Conservation (phyloP, 2,888 invertebrate species). For the Drosophila mulleri region DNA sequence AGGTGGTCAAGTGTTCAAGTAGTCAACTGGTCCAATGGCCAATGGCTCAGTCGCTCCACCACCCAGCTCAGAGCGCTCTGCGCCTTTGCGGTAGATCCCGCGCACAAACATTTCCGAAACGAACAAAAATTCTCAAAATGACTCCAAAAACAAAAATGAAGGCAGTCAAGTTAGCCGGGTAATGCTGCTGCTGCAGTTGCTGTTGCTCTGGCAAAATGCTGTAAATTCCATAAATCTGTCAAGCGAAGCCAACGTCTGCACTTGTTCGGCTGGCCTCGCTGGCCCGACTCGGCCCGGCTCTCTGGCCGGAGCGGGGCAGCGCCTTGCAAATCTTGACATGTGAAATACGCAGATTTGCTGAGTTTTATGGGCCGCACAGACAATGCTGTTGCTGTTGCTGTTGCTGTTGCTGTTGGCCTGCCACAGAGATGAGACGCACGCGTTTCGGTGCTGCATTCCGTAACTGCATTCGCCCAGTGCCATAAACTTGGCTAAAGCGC, state of each 20-base stretch:
- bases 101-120: slow-evolving; percentile 43
- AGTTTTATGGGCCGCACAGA: slow-evolving; percentile 77
- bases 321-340: slow-evolving; percentile 76
- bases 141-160: slow-evolving; percentile 40
- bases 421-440: slow-evolving; percentile 30
- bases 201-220: slow-evolving; percentile 64
- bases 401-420: slow-evolving; percentile 10
- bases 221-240: slow-evolving; percentile 82
- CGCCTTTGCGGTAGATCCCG: slow-evolving; percentile 58
- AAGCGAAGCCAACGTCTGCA: slow-evolving; percentile 74
- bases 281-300: slow-evolving; percentile 30
- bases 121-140: slow-evolving; percentile 49
- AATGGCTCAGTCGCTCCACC: slow-evolving; percentile 12
- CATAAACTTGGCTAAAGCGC: slow-evolving; percentile 80
- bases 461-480: slow-evolving; percentile 74
- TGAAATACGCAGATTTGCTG: slow-evolving; percentile 82
- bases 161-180: slow-evolving; percentile 27
- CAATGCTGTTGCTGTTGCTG: slow-evolving; percentile 37
- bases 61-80: slow-evolving; percentile 13
- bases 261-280: slow-evolving; percentile 63
- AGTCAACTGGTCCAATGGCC: slow-evolving; percentile 25
- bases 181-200: slow-evolving; percentile 31
- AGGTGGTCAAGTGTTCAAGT: slow-evolving; percentile 27
- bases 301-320: slow-evolving; percentile 40
- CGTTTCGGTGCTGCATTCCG: slow-evolving; percentile 73